phyloP scores from a whole-genome alignment of 2,113 vertebrate genomes.

The Atractosteus spatula region DNA sequence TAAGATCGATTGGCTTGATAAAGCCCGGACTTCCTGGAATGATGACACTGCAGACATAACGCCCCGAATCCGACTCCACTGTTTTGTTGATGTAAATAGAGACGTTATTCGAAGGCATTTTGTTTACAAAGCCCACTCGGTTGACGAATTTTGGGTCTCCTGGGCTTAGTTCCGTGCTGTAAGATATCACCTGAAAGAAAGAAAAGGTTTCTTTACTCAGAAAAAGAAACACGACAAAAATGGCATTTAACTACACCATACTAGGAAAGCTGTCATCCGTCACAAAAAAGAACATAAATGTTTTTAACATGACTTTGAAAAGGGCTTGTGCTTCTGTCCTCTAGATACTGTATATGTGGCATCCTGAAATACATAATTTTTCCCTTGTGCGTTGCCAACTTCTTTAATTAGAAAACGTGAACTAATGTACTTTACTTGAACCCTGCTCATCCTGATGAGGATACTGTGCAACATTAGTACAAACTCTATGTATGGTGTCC shows the following conservation, averaged over 20 bases:
- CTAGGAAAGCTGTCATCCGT: not conserved
- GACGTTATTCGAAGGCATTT: slow-evolving; percentile 70
- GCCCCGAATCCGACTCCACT: slow-evolving; percentile 75
- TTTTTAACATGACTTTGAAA: too few species aligned
- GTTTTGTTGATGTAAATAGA: slow-evolving; percentile 81
- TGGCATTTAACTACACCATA: not conserved
- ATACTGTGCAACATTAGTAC: too few species aligned
- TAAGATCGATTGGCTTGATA: slow-evolving; percentile 61
- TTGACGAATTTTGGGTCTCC: slow-evolving; percentile 55
- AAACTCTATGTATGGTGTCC: too few species aligned
- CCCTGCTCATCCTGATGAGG: too few species aligned
- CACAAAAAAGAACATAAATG: not conserved
- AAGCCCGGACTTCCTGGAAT: slow-evolving; percentile 51
- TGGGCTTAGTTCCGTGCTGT: slow-evolving; percentile 56
- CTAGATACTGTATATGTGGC: too few species aligned
- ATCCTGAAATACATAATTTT: too few species aligned
- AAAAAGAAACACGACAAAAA: not conserved
- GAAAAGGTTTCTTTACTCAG: slow-evolving; percentile 1
- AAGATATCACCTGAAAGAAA: slow-evolving; percentile 70
- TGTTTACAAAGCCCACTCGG: slow-evolving; percentile 68
- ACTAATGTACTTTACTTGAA: too few species aligned
- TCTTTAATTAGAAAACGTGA: too few species aligned
- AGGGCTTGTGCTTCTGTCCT: too few species aligned
- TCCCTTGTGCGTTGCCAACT: too few species aligned
- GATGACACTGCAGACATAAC: slow-evolving; percentile 77